A percentile compares a stretch with the other conserved stretches of the same genome.
These are phyloP conservation scores for Scartelaos histophorus DNA, from an alignment of 2,113 vertebrate species.

Conservation along the genomic window DNA sequence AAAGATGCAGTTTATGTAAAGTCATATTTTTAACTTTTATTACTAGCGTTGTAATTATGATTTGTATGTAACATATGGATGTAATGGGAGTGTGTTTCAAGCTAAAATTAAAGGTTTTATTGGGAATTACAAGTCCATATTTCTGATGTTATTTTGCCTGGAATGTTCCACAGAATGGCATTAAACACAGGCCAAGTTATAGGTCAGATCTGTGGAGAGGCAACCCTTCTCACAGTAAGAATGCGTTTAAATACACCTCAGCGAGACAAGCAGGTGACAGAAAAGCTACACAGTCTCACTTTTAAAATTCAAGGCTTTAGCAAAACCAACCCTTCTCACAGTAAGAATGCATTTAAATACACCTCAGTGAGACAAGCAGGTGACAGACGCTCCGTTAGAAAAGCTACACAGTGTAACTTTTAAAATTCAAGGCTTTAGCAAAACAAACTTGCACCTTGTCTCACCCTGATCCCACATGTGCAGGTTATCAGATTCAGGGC, in stretches of 20 bases:
- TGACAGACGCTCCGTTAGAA: no score
- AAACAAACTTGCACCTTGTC: constrained; percentile 27
- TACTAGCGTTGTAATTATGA: constrained; percentile 18
- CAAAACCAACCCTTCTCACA: not conserved
- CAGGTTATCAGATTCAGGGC: constrained; percentile 32
- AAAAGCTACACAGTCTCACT: no score
- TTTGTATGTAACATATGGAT: not conserved
- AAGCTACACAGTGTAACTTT: not conserved
- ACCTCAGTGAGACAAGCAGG: no score
- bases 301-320: not conserved
- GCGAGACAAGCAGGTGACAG: no score
- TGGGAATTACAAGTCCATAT: not conserved
- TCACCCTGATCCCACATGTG: constrained; percentile 5
- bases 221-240: no score
- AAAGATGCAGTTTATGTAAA: constrained; percentile 25
- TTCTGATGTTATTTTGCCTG: no score
- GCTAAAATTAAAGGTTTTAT: not conserved
- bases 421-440: not conserved
- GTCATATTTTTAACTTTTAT: constrained; percentile 26
- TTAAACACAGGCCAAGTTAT: no score
- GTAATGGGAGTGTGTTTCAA: not conserved
- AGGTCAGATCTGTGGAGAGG: no score
- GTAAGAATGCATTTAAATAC: not conserved
- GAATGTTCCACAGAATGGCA: no score
- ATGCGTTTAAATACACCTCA: no score